These are phyloP conservation scores for Nymphicus hollandicus DNA, from an alignment of 2,113 vertebrate species.

Conservation along the genomic window DNA sequence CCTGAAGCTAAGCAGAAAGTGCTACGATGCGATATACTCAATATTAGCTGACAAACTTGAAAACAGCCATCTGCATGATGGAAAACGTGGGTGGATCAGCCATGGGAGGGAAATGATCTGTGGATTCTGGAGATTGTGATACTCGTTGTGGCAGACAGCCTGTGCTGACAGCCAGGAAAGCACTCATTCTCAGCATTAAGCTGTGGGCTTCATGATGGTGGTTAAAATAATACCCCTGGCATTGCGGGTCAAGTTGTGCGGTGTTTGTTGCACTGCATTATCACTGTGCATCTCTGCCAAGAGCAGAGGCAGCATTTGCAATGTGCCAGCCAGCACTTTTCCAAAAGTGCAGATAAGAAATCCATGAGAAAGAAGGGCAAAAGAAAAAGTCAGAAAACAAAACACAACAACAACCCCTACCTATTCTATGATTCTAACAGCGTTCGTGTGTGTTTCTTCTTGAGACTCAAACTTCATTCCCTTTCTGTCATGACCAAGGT, in stretches of 20 bases:
- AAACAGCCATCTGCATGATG: not conserved
- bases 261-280: not conserved
- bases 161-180: not conserved
- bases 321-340: not conserved
- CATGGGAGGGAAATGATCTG: not conserved
- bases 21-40: not conserved
- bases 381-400: not conserved
- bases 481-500: not conserved
- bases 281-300: not conserved
- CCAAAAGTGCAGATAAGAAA: not conserved
- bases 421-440: no score
- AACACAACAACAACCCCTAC: no score
- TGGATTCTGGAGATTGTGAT: not conserved
- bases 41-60: not conserved
- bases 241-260: not conserved
- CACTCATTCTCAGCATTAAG: not conserved
- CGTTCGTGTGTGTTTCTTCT: not conserved
- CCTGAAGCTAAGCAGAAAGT: not conserved
- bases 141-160: not conserved
- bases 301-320: not conserved
- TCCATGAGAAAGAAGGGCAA: not conserved
- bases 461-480: not conserved
- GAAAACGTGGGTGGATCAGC: not conserved
- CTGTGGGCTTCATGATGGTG: not conserved
- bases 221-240: not conserved